Evolutionary conservation across 1,140 invertebrate genomes (phyloP).

Genomic region (Zaprionus nigranus): DNA sequence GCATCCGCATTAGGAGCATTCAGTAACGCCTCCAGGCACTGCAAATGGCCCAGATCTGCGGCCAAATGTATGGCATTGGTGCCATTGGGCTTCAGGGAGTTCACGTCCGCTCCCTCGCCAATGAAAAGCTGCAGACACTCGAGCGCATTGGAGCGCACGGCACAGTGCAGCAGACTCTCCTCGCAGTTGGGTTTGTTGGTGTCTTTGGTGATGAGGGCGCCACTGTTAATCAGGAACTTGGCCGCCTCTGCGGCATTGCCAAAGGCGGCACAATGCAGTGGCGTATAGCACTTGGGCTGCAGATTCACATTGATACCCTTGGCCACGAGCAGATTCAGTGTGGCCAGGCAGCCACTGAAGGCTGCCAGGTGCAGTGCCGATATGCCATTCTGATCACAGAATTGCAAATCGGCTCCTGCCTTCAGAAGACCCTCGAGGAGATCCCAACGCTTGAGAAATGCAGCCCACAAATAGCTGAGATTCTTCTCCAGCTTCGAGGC

Average conservation of each 20-base stretch:
- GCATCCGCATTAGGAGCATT: constrained; percentile 88
- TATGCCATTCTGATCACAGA: constrained; percentile 88
- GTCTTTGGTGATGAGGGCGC: constrained; percentile 86
- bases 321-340: constrained; percentile 88
- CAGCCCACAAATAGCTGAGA: constrained; percentile 89
- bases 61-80: constrained; percentile 91
- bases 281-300: constrained; percentile 88
- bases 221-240: constrained; percentile 88
- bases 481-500: constrained; percentile 88
- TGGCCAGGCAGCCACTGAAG: constrained; percentile 90
- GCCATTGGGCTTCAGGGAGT: constrained; percentile 89
- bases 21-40: constrained; percentile 89
- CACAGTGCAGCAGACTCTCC: constrained; percentile 91
- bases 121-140: constrained; percentile 90
- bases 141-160: constrained; percentile 90
- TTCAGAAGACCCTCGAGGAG: constrained; percentile 87
- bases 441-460: constrained; percentile 88
- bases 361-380: constrained; percentile 90
- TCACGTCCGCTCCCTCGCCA: constrained; percentile 88
- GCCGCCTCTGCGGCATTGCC: constrained; percentile 90
- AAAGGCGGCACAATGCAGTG: constrained; percentile 92
- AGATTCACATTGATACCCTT: constrained; percentile 89
- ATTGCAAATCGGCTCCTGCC: constrained; percentile 88
- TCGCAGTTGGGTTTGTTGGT: constrained; percentile 88
- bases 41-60: constrained; percentile 89